Percentiles rank a stretch among this genome's conserved stretches.
Evolutionary conservation across 2,888 invertebrate species (phyloP).

Genomic region (Ormyrus pomaceus): DNA sequence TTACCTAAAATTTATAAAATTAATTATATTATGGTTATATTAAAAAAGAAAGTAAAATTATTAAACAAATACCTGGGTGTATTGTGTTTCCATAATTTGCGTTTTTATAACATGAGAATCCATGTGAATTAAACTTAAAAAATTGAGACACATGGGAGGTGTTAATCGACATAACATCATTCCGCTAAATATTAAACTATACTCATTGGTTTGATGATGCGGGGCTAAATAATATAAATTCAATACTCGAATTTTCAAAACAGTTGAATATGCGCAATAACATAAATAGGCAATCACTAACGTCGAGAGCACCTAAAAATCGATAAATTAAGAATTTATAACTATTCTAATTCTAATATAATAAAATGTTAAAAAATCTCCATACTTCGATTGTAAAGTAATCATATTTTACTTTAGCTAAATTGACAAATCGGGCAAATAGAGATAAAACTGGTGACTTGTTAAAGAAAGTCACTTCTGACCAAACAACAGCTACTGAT

Average conservation of each 20-base stretch:
- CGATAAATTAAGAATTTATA: conserved; percentile 17
- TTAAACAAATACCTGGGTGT: conserved; percentile 87
- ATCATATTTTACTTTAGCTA: conserved; percentile 88
- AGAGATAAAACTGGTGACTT: conserved; percentile 94
- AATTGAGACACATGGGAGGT: conserved; percentile 98
- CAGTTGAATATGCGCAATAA: conserved; percentile 98
- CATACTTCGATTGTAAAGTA: conserved; percentile 95
- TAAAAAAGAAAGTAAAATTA: not conserved
- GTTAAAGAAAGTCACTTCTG: conserved; percentile 98
- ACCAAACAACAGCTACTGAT: conserved; percentile 97
- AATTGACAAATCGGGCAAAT: conserved; percentile 94
- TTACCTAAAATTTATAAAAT: conserved; percentile 80
- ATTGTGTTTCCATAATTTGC: conserved; percentile 91
- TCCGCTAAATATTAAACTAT: conserved; percentile 98
- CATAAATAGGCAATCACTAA: conserved; percentile 95
- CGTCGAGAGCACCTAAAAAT: conserved; percentile 88
- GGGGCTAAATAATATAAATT: conserved; percentile 98
- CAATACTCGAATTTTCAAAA: conserved; percentile 95
- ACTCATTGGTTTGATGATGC: conserved; percentile 98
- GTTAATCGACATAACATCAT: conserved; percentile 98
- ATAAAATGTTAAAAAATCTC: too few relatives aligned
- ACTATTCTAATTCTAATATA: not conserved
- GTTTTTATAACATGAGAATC: conserved; percentile 94
- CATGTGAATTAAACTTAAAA: conserved; percentile 97
- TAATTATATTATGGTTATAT: too few relatives aligned